Percentiles rank a stretch among this genome's conserved stretches.
Conservation (phyloP, 2,797 vertebrate species). For the Scleropages formosus region DNA sequence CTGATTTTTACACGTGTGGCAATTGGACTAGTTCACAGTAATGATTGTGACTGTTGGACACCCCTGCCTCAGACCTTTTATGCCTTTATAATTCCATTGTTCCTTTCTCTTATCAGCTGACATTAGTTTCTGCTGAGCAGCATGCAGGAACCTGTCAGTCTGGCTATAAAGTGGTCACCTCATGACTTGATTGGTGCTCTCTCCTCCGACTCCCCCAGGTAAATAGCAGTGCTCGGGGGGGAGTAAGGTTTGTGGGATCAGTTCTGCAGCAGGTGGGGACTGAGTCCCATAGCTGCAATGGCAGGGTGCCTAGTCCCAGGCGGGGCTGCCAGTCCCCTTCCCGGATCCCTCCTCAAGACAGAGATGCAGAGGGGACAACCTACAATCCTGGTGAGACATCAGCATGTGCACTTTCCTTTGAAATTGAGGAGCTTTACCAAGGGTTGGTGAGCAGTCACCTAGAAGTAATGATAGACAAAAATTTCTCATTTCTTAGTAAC, state of each 20-base stretch:
- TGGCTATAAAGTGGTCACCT: not conserved
- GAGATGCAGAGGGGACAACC: slow-evolving; percentile 65
- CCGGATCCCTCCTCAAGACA: slow-evolving; percentile 67
- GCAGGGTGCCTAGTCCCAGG: slow-evolving; percentile 65
- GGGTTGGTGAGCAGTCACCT: too few species aligned
- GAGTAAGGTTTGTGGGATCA: slow-evolving; percentile 87
- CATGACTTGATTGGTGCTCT: not conserved
- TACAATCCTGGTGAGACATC: slow-evolving; percentile 68
- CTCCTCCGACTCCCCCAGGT: slow-evolving; percentile 62
- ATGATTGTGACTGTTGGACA: too few species aligned
- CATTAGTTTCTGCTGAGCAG: too few species aligned
- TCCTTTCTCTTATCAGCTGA: not conserved
- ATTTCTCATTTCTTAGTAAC: not conserved
- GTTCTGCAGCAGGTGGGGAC: slow-evolving; percentile 73
- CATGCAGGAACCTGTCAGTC: too few species aligned
- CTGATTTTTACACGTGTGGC: too few species aligned
- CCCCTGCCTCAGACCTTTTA: too few species aligned
- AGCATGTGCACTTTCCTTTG: too few species aligned
- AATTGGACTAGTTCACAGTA: too few species aligned
- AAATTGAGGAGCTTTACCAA: too few species aligned
- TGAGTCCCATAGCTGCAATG: slow-evolving; percentile 53
- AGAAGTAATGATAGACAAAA: too few species aligned
- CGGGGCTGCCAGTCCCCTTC: slow-evolving; percentile 66
- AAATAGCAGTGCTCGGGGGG: slow-evolving; percentile 81
- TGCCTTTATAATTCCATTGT: not conserved